Evolutionary conservation across 2,113 vertebrate species (phyloP).

Genomic region (Boulengeromyrus knoepffleri): DNA sequence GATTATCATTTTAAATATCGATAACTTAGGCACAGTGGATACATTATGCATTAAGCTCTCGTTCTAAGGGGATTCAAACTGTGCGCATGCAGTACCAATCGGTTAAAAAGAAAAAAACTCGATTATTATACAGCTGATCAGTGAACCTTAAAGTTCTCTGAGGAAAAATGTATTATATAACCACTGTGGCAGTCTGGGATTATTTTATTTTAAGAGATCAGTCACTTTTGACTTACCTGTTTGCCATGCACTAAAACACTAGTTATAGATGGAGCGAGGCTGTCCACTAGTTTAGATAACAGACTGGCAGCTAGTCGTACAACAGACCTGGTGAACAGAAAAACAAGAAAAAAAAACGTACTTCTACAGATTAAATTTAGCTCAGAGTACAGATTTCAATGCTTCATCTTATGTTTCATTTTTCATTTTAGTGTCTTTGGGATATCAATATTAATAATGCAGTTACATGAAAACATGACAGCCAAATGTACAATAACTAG

Average conservation of each 20-base stretch:
- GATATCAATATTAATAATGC: neutral
- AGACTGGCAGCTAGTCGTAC: constrained; percentile 94
- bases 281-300: constrained; percentile 99
- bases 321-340: constrained; percentile 85
- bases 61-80: neutral
- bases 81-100: neutral
- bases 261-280: constrained; percentile 99
- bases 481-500: neutral
- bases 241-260: constrained; percentile 99
- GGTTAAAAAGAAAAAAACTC: neutral
- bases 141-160: constrained; percentile 60
- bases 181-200: neutral
- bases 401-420: too few relatives aligned
- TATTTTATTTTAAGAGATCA: constrained; percentile 5
- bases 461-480: neutral
- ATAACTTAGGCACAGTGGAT: neutral
- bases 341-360: constrained; percentile 78
- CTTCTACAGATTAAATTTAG: constrained; percentile 39
- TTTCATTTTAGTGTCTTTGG: neutral
- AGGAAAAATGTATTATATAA: neutral
- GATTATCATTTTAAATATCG: neutral
- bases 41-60: neutral
- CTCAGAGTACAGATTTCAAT: neutral
- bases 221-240: constrained; percentile 81
- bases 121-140: constrained; percentile 21